Percentiles rank a stretch among this genome's conserved stretches.
phyloP scores from a whole-genome alignment of 2,797 vertebrate species.

The Brachyalestes nurse region DNA sequence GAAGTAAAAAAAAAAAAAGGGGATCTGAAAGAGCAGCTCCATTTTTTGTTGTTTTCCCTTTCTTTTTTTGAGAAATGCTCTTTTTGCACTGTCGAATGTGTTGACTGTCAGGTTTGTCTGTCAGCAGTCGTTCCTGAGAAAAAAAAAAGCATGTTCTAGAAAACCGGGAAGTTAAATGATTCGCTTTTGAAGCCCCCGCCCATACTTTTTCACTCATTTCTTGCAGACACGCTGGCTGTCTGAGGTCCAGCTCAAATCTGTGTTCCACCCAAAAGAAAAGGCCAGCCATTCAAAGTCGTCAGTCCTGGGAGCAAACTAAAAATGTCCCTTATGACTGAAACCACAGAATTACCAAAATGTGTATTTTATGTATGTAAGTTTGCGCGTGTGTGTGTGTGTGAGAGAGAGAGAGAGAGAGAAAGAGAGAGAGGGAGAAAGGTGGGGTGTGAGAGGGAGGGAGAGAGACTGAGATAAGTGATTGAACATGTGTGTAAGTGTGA shows the following conservation, averaged over 20 bases:
- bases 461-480: slow-evolving; percentile 3
- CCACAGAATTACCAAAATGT: not conserved
- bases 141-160: slow-evolving; percentile 65
- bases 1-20: slow-evolving; percentile 61
- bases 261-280: slow-evolving; percentile 20
- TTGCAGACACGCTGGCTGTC: not conserved
- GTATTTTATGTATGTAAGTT: not conserved
- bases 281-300: not conserved
- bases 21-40: slow-evolving; percentile 63
- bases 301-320: not conserved
- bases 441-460: too few species aligned
- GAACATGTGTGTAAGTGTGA: slow-evolving; percentile 15
- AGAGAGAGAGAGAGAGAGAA: not conserved
- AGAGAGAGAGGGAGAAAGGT: too few species aligned
- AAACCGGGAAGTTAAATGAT: slow-evolving; percentile 61
- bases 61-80: slow-evolving; percentile 60
- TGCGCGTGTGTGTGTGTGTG: not conserved
- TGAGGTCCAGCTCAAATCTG: slow-evolving; percentile 18
- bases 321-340: not conserved
- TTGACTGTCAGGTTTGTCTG: slow-evolving; percentile 70
- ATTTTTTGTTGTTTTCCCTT: not conserved
- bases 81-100: slow-evolving; percentile 59
- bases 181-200: slow-evolving; percentile 65
- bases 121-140: slow-evolving; percentile 66
- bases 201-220: slow-evolving; percentile 54